Evolutionary conservation across 2,797 vertebrate genomes (phyloP), one percentile per base, ranked within the genome.

Genomic region (Babyrousa celebensis): DNA sequence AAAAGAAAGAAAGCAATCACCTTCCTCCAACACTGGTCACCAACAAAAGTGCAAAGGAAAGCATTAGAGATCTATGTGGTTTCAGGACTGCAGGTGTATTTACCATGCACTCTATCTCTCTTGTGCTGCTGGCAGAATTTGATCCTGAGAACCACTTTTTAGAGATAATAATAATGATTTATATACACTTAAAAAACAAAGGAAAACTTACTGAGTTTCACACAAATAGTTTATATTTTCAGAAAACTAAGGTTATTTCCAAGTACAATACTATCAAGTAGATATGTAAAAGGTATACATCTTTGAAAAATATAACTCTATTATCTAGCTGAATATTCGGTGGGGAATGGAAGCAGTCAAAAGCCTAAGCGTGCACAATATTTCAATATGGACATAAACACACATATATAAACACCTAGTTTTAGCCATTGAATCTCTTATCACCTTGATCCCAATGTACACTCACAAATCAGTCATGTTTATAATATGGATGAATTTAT

Each of bases 1-100:
- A 83, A 97, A 96, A 95, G 67, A 93, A 96, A 95, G 0, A 9
- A 75, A 40, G 71, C 70, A 92, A 93, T 95, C 75, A 29, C 54
- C 91, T 93, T 29, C 79, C 97, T 83, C 92, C 62, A 89, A 94
- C 56, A 94, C 5, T 40, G 1, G 23, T 91, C 84, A 96, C 77
- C 54, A 94, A 6, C 0, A 3, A 90, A 40, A 94, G 40, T 85
- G 12, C 68, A 92, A 92, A 95, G 40, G 9, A 60, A 87, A 97
- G 56, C 32, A 80, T 14, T 16, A 32, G 90, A 82, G 62, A 70
- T 40, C 29, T 4, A 0, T 25, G 2, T 8, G 12, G 14, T 29
- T 43, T 67, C n/a, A 3, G 3, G 21, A 68, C 6, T 79, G 4
- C 17, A 20, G 74, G 25, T 43, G 7, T 9, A 29, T 23, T 60